Evolutionary conservation across 2,113 vertebrate genomes (phyloP).

Genomic region (Nansenia antarctica): DNA sequence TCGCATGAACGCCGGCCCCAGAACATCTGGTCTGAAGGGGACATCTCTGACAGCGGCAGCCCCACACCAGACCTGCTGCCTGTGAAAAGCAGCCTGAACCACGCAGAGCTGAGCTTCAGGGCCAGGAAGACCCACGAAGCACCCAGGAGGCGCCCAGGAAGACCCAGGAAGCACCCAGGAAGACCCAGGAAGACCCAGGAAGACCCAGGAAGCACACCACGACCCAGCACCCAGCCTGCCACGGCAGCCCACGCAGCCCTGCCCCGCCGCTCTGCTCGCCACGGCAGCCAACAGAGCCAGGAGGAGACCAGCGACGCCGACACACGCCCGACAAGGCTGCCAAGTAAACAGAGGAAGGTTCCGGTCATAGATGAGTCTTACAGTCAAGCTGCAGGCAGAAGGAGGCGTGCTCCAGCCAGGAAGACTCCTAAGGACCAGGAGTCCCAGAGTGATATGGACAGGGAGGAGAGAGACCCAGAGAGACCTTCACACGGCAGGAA

Average conservation of each 20-base stretch:
- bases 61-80: too few species aligned
- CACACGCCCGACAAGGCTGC: not conserved
- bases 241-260: not conserved
- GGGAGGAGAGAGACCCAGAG: not conserved
- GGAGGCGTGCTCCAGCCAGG: not conserved
- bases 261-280: not conserved
- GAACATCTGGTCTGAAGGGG: not conserved
- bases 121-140: not conserved
- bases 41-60: not conserved
- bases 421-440: too few species aligned
- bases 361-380: not conserved
- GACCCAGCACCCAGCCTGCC: not conserved
- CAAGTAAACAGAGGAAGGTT: not conserved
- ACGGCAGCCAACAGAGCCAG: not conserved
- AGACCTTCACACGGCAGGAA: not conserved
- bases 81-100: too few species aligned
- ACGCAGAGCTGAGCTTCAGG: not conserved
- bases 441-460: not conserved
- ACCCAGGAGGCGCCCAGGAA: not conserved
- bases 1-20: not conserved
- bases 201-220: not conserved
- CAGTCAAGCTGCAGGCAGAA: too few species aligned
- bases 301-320: not conserved
- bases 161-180: not conserved
- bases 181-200: conserved; percentile 15